Evolutionary conservation across 2,888 invertebrate species (phyloP), one percentile per base, ranked within the genome.

Genomic region (Aphodius sticticus): DNA sequence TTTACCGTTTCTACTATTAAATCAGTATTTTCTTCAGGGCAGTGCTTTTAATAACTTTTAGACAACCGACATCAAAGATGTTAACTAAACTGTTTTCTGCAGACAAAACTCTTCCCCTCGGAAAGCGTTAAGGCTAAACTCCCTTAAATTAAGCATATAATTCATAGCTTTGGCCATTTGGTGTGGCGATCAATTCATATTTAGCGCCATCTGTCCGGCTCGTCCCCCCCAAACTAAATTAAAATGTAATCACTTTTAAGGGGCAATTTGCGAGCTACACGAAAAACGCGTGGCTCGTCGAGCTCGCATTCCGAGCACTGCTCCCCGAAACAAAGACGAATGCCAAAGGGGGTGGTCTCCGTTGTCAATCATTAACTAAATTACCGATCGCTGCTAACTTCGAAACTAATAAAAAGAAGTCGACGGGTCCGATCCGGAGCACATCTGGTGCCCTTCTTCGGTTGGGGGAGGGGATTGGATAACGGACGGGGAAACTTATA

Each of bases 311-410:
- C 53, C 3, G 12, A 53, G 53, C 53, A 53, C 53, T 53, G 53
- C 12, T 53, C 12, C 9, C 53, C 53, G 53, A 53, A 53, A 53
- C 53, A 53, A 53, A 53, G 53, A 53, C 53, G 53, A 53, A 53
- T 53, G 53, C 53, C 53, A 12, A 53, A 53, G 53, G 53, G 53
- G 53, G 53, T 12, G 53, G 53, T 53, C 53, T 53, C 35, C 74
- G 35, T 74, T 35, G 74, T 74, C 74, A 74, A 74, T 74, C 74
- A 74, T 74, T 74, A 74, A 74, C 74, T 74, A 74, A 74, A 74
- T 74, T 74, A 74, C 74, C 74, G 36, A 74, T 74, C 74, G 35
- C 74, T 26, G 70, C 16, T 15, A 70, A 70, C 70, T 26, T n/a
- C n/a, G 74, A 74, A 74, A 74, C 74, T 74, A 74, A 74, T 74